Conservation (phyloP, 2,888 invertebrate genomes). For the Drosophila rellima region DNA sequence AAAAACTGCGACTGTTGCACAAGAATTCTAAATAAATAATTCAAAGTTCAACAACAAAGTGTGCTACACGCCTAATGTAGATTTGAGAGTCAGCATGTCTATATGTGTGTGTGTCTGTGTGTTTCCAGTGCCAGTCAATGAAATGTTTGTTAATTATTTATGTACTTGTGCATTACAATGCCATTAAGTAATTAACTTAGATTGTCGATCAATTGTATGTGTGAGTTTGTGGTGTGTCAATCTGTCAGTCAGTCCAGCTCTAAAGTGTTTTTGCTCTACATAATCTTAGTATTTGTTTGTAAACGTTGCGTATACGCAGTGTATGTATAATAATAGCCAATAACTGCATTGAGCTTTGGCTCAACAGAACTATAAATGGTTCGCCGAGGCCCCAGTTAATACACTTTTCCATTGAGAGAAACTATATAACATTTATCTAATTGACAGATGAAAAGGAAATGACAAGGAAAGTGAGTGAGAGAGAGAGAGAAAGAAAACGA, state of each 20-base stretch:
- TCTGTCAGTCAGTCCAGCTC: slow-evolving; percentile 2
- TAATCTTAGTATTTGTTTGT: slow-evolving; percentile 17
- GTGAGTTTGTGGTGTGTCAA: slow-evolving; percentile 18
- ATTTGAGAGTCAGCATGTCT: slow-evolving; percentile 42
- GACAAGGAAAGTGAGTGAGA: background rate
- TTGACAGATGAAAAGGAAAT: slow-evolving; percentile 13
- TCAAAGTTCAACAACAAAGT: slow-evolving; percentile 47
- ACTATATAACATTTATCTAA: slow-evolving; percentile 26
- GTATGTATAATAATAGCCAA: slow-evolving; percentile 31
- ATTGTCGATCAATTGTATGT: slow-evolving; percentile 30
- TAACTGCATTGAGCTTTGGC: slow-evolving; percentile 14
- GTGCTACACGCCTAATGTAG: slow-evolving; percentile 45
- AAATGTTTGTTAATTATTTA: slow-evolving; percentile 75
- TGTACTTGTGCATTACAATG: slow-evolving; percentile 66
- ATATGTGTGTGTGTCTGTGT: slow-evolving; percentile 24
- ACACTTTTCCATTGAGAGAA: background rate
- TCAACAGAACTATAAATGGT: slow-evolving; percentile 4
- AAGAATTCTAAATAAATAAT: slow-evolving; percentile 64
- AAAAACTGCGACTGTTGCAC: slow-evolving; percentile 38
- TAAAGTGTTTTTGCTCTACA: slow-evolving; percentile 15
- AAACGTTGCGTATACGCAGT: slow-evolving; percentile 54
- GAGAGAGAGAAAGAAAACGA: background rate
- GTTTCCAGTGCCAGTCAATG: slow-evolving; percentile 69
- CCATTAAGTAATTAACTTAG: slow-evolving; percentile 78
- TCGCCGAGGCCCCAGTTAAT: background rate